Evolutionary conservation across 2,888 invertebrate species (phyloP).

Genomic region (Sympetrum striolatum): DNA sequence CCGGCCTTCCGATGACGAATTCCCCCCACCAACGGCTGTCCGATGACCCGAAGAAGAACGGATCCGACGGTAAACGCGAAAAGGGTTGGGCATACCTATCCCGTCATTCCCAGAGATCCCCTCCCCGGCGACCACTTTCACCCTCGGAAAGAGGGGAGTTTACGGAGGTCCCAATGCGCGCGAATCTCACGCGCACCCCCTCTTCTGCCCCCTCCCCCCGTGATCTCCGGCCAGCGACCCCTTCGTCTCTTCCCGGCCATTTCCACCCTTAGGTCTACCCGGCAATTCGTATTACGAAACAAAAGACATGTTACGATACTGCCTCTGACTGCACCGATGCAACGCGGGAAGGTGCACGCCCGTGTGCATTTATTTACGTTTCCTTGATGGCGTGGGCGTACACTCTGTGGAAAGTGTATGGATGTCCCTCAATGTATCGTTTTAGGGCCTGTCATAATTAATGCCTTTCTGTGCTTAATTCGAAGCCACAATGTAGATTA

Average conservation of each 20-base stretch:
- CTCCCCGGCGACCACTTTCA: background rate
- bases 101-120: background rate
- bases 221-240: background rate
- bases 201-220: background rate
- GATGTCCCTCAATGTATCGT: too few species aligned
- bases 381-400: background rate
- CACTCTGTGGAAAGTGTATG: background rate
- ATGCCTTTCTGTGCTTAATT: too few species aligned
- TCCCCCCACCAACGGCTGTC: background rate
- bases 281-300: background rate
- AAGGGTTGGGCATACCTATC: background rate
- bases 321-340: background rate
- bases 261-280: background rate
- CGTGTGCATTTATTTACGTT: background rate
- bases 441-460: too few species aligned
- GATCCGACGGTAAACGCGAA: background rate
- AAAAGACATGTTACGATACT: background rate
- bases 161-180: background rate
- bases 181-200: background rate
- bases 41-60: background rate
- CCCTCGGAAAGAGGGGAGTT: background rate
- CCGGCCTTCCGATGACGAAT: background rate
- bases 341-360: background rate
- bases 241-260: background rate
- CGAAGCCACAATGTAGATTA: too few species aligned